These are phyloP conservation scores for Pithys albifrons DNA, from an alignment of 2,113 vertebrate genomes.

Conservation along the genomic window DNA sequence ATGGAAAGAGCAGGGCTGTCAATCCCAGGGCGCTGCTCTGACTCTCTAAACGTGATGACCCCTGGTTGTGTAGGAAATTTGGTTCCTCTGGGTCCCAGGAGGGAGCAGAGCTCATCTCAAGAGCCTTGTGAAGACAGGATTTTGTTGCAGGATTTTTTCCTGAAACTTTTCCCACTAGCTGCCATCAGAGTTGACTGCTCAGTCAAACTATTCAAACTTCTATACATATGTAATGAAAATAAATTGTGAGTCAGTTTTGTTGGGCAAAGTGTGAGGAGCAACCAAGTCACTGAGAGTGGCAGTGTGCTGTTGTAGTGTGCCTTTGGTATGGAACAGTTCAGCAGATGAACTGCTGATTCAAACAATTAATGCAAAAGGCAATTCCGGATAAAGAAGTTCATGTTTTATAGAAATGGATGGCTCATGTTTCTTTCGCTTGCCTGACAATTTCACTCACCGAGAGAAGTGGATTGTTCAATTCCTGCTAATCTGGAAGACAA, in stretches of 20 bases:
- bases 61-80: not conserved
- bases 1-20: not conserved
- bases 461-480: not conserved
- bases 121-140: not conserved
- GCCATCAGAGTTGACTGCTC: not conserved
- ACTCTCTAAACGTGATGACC: not conserved
- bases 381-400: not conserved
- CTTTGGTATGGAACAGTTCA: not conserved
- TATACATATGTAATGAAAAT: not conserved
- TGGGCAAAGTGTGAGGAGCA: not conserved
- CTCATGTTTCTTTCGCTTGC: not conserved
- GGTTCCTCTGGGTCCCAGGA: not conserved
- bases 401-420: constrained; percentile 15
- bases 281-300: accelerated
- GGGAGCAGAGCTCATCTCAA: not conserved
- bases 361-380: not conserved
- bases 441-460: not conserved
- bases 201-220: not conserved
- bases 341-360: not conserved
- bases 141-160: not conserved
- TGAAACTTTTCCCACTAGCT: not conserved
- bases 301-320: not conserved
- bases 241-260: not conserved
- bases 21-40: not conserved
- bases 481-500: constrained; percentile 31